These are phyloP conservation scores for Drosophila anceps DNA, from an alignment of 2,888 invertebrate species.

Conservation along the genomic window DNA sequence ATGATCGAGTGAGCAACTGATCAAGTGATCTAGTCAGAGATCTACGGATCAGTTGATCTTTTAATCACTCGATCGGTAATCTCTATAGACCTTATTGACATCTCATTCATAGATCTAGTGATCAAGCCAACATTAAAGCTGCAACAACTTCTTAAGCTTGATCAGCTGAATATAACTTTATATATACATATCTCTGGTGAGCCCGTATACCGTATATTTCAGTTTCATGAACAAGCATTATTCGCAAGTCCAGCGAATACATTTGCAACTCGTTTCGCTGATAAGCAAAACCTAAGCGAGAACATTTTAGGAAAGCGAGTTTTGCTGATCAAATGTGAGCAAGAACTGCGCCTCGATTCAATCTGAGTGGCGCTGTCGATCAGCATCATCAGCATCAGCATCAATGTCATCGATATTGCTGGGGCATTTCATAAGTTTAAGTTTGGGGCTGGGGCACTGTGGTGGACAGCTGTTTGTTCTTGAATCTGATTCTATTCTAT, in stretches of 20 bases:
- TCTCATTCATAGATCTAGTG: too few relatives aligned
- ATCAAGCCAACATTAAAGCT: too few relatives aligned
- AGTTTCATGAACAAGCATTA: background rate
- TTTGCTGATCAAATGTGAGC: conserved; percentile 22
- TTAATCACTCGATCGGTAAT: background rate
- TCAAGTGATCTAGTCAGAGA: background rate
- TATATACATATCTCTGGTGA: background rate
- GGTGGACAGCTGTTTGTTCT: conserved; percentile 12
- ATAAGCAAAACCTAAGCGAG: background rate
- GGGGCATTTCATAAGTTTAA: background rate
- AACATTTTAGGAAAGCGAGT: conserved; percentile 12
- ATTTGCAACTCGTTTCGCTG: conserved; percentile 3
- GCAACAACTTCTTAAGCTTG: background rate
- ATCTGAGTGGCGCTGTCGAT: conserved; percentile 35
- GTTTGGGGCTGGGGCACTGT: background rate
- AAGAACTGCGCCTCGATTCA: conserved; percentile 10
- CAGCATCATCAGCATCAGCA: background rate
- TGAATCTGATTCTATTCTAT: conserved; percentile 9
- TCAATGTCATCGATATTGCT: background rate
- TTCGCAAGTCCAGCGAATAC: background rate
- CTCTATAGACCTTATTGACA: too few relatives aligned
- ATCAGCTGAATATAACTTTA: background rate
- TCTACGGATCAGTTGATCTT: too few relatives aligned
- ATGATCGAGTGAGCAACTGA: background rate
- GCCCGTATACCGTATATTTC: background rate